Percentiles rank a stretch among this genome's conserved stretches.
Evolutionary conservation across 2,113 vertebrate genomes (phyloP).

Genomic region (Ictalurus furcatus): DNA sequence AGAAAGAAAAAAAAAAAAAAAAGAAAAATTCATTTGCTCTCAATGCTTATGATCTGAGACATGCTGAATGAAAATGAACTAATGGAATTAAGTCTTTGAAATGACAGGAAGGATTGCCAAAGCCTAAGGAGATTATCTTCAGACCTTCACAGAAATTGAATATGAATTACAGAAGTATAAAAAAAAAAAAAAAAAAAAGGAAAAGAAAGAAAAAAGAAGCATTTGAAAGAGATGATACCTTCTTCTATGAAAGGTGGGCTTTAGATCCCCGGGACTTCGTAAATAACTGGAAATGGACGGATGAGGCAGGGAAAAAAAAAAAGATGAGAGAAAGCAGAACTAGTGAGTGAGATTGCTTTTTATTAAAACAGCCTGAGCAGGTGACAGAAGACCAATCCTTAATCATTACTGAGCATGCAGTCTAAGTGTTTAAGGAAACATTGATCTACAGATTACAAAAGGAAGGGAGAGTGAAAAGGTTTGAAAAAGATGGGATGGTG

Average conservation of each 20-base stretch:
- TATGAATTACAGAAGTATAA: not conserved
- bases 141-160: not conserved
- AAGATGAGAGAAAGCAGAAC: constrained; percentile 51
- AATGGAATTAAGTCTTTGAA: constrained; percentile 19
- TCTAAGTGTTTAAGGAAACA: not conserved
- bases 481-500: not conserved
- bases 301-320: constrained; percentile 76
- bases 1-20: not conserved
- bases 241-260: constrained; percentile 91
- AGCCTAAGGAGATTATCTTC: constrained; percentile 13
- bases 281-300: constrained; percentile 87
- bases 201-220: not conserved
- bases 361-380: constrained; percentile 6
- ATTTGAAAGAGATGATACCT: constrained; percentile 75
- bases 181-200: not conserved
- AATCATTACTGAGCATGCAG: constrained; percentile 24
- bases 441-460: not conserved
- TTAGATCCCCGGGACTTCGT: constrained; percentile 82
- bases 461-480: constrained; percentile 5
- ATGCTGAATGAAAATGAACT: constrained; percentile 23
- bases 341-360: constrained; percentile 21
- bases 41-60: constrained; percentile 7
- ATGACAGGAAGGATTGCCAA: not conserved
- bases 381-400: constrained; percentile 1
- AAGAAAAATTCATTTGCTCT: not conserved